Percentiles rank a stretch among this genome's conserved stretches.
phyloP scores from a whole-genome alignment of 2,888 invertebrate species.

The Phoenoteleia sp. region DNA sequence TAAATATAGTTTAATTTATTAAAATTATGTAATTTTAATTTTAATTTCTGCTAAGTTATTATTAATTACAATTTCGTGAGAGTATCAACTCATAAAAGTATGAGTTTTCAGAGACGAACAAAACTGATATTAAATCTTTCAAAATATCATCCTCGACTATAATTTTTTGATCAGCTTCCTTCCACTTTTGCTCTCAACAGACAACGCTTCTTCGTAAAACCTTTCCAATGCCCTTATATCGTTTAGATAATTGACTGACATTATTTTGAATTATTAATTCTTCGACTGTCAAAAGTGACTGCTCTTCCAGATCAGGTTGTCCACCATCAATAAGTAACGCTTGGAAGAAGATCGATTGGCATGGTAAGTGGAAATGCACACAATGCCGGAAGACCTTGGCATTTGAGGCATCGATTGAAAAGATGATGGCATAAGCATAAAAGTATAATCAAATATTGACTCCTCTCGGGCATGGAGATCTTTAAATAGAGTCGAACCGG shows the following conservation, averaged over 20 bases:
- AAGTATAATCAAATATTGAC: constrained; percentile 52
- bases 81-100: too few relatives aligned
- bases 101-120: too few relatives aligned
- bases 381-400: constrained; percentile 32
- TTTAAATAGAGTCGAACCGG: constrained; percentile 10
- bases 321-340: constrained; percentile 1
- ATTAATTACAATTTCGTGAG: too few relatives aligned
- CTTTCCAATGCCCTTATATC: neutral
- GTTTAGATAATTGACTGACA: neutral
- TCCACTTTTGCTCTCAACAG: neutral
- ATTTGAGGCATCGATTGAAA: constrained; percentile 38
- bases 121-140: too few relatives aligned
- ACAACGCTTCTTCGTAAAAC: neutral
- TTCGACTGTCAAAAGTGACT: neutral
- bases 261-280: neutral
- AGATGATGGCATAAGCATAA: constrained; percentile 39
- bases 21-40: too few relatives aligned
- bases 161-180: too few relatives aligned
- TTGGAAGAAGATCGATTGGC: constrained; percentile 34
- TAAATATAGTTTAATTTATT: too few relatives aligned
- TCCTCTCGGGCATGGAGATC: neutral
- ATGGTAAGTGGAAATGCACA: neutral
- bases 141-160: too few relatives aligned
- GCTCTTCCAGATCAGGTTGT: neutral
- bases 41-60: too few relatives aligned